A percentile compares a stretch with the other conserved stretches of the same genome.
Evolutionary conservation across 2,113 vertebrate genomes (phyloP).

Genomic region (Oceanodroma tethys): DNA sequence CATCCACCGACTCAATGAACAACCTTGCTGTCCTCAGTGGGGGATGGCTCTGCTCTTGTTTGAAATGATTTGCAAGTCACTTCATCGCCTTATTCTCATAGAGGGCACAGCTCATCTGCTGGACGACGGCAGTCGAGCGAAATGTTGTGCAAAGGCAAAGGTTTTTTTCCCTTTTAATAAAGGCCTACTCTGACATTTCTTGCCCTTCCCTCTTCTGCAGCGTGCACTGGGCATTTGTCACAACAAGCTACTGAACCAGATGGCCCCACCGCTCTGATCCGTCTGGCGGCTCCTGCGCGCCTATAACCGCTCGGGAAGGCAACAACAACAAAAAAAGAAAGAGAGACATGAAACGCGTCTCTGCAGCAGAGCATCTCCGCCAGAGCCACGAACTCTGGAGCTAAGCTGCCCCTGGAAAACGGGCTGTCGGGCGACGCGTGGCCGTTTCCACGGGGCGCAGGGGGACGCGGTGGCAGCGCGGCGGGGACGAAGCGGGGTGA

Average conservation of each 20-base stretch:
- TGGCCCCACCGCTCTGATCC: not conserved
- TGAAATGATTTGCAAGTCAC: not conserved
- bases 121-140: fast-evolving
- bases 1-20: not conserved
- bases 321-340: not conserved
- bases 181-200: not conserved
- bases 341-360: not conserved
- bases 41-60: not conserved
- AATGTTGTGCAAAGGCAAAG: not conserved
- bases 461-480: not conserved
- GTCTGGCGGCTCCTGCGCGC: not conserved
- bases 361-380: fast-evolving
- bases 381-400: not conserved
- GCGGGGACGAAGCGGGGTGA: not conserved
- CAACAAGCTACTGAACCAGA: not conserved
- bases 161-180: not conserved
- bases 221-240: not conserved
- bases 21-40: not conserved
- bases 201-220: not conserved
- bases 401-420: not conserved
- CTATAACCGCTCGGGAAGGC: not conserved
- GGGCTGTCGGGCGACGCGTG: fast-evolving
- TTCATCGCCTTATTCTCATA: not conserved
- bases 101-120: not conserved
- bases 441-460: not conserved